Conservation (phyloP, 2,113 vertebrate species). For the Cettia cetti region DNA sequence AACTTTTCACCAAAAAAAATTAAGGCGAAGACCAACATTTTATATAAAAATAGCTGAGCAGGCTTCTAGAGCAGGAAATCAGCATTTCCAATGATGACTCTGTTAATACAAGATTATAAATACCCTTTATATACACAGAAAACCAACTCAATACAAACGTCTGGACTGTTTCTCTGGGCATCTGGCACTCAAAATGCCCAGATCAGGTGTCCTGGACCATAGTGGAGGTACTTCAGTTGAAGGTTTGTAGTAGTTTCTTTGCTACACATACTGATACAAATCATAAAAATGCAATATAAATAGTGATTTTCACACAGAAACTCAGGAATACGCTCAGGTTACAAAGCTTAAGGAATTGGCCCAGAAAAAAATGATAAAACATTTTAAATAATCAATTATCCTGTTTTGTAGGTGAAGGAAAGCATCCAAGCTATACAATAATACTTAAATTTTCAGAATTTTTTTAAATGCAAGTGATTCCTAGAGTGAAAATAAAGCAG, state of each 20-base stretch:
- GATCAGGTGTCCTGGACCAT: not conserved
- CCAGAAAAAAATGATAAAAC: not conserved
- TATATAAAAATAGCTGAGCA: slow-evolving; percentile 66
- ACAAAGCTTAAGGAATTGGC: not conserved
- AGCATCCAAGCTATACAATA: not conserved
- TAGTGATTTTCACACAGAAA: slow-evolving; percentile 24
- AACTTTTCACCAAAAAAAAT: slow-evolving; percentile 46
- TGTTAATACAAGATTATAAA: slow-evolving; percentile 65
- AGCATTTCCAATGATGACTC: slow-evolving; percentile 37
- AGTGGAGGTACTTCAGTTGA: slow-evolving; percentile 61
- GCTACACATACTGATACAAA: slow-evolving; percentile 44
- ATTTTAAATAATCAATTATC: not conserved
- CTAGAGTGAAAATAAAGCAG: not conserved
- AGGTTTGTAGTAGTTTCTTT: slow-evolving; percentile 40
- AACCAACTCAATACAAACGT: not conserved
- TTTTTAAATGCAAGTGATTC: not conserved
- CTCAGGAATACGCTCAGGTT: not conserved
- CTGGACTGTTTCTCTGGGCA: not conserved
- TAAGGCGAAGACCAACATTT: slow-evolving; percentile 57
- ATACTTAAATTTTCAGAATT: not conserved
- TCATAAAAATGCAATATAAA: slow-evolving; percentile 40
- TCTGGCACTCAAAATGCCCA: slow-evolving; percentile 10
- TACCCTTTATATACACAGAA: slow-evolving; percentile 60
- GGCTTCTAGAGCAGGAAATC: slow-evolving; percentile 60
- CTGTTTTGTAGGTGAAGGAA: not conserved